Base-by-base conservation (phyloP, 2,113 vertebrate species). In the Dipodomys spectabilis region DNA sequence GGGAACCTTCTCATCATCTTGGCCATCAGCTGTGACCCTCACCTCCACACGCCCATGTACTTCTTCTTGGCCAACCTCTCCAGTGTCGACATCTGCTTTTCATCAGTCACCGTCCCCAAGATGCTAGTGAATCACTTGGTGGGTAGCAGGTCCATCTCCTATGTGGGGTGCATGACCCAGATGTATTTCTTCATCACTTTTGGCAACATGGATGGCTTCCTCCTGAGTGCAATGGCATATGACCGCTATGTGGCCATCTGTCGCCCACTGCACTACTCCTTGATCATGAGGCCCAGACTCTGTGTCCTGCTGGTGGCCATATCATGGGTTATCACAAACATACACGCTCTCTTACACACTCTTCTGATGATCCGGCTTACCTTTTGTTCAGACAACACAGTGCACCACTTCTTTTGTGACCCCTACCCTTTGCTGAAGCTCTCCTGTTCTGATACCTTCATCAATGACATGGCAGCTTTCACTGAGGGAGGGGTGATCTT, bases 391-490 rank as follows among this genome's bases (percentile, higher is more conserved):
- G 44, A 25, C 18, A 95, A 89, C 35, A n/a, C 3, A 0, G 74
- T 97, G n/a, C 85, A 72, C 19, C 90, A 96, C 73, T 97, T 97
- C 78, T 96, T 95, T 65, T 96, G 93, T 83, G 95, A 95, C 6
- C 91, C 82, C 4, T 82, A 93, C 11, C 45, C 91, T 1, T 1
- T 97, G 7, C 60, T 92, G n/a, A 90, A 84, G 74, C 87, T 96
- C 5, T 91, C 97, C 19, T 96, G 95, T 64, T 91, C 80, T 20
- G 67, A 88, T 7, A 88, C 80, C 1, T 86, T 64, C 45, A 65
- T 91, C 65, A 95, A 73, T 82, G 35, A 93, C 1, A 0, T 91
- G 7, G 27, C 88, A 81, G 71, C 92, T 20, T 90, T 81, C 35
- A 64, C 65, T 78, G 94, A 27, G n/a, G 77, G 86, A 8, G 67